Conservation (phyloP, 30 jellyfish, hydroid and myxozoan genomes). For the Sanderia malayensis region DNA sequence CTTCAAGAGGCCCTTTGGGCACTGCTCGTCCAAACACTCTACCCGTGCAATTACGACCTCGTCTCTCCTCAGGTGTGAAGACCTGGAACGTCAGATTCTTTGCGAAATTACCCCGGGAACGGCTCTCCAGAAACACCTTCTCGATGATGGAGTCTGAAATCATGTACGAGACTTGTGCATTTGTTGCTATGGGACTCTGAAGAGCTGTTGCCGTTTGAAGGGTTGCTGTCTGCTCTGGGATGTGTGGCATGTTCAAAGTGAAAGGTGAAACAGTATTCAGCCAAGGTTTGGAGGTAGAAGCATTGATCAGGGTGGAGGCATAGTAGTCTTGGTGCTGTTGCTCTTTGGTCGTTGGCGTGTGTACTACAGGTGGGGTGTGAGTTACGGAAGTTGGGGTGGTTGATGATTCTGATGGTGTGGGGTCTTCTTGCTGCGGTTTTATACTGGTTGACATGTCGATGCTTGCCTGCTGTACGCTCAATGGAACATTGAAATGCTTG, state of each 20-base stretch:
- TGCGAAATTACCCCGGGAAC: slow-evolving; percentile 95
- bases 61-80: slow-evolving; percentile 77
- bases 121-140: slow-evolving; percentile 80
- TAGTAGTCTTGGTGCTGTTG: slow-evolving; percentile 91
- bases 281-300: slow-evolving; percentile 67
- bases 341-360: slow-evolving; percentile 82
- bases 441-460: slow-evolving; percentile 35
- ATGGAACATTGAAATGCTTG: slow-evolving; percentile 85
- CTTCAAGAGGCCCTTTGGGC: slow-evolving; percentile 88
- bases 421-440: slow-evolving; percentile 40
- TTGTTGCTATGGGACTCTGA: slow-evolving; percentile 53
- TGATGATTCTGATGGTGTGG: slow-evolving; percentile 34
- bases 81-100: slow-evolving; percentile 86
- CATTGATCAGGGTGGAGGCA: slow-evolving; percentile 74
- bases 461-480: slow-evolving; percentile 51
- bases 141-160: slow-evolving; percentile 50
- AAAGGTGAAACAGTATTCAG: slow-evolving; percentile 53
- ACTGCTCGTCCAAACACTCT: slow-evolving; percentile 88
- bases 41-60: slow-evolving; percentile 96
- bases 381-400: slow-evolving; percentile 46
- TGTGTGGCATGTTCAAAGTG: slow-evolving; percentile 42
- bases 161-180: slow-evolving; percentile 40
- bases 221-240: slow-evolving; percentile 48
- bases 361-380: slow-evolving; percentile 56
- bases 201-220: slow-evolving; percentile 43